These are phyloP conservation scores for Chondrosia reniformis DNA, from an alignment of 37 sponge, comb jelly and placozoan species.

Conservation along the genomic window DNA sequence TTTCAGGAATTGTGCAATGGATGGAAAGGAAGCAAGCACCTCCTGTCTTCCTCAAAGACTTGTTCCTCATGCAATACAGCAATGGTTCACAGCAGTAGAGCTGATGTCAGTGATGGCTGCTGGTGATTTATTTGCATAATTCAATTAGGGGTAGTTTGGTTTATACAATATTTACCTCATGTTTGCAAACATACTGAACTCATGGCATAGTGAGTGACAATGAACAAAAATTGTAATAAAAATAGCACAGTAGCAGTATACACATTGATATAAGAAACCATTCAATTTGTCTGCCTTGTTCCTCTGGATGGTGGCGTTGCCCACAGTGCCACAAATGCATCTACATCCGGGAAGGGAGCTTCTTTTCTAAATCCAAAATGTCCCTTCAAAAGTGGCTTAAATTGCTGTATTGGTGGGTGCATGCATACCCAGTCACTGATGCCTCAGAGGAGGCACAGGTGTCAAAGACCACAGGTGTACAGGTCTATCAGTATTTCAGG, in stretches of 20 bases:
- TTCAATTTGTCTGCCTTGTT: background rate
- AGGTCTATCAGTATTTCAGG: conserved; percentile 44
- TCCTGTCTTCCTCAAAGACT: background rate
- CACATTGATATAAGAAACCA: background rate
- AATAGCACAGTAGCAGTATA: background rate
- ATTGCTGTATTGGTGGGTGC: conserved; percentile 18
- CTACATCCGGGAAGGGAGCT: conserved; percentile 13
- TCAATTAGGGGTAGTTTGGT: too few species aligned
- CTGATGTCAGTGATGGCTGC: background rate
- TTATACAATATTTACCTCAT: too few species aligned
- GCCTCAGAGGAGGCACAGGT: conserved; percentile 15
- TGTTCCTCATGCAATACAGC: background rate
- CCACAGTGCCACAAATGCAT: background rate
- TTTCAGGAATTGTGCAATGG: background rate
- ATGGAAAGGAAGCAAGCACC: background rate
- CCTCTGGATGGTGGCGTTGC: background rate
- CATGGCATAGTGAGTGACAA: background rate
- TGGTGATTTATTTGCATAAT: too few species aligned
- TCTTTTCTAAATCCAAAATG: conserved; percentile 36
- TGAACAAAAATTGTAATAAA: background rate
- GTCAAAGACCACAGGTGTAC: background rate
- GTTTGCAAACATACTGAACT: background rate
- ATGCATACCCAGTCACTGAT: conserved; percentile 24
- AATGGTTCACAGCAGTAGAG: background rate
- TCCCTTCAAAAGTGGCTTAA: conserved; percentile 43